Conservation (phyloP, 2,888 invertebrate genomes). For the Plebejus argus region DNA sequence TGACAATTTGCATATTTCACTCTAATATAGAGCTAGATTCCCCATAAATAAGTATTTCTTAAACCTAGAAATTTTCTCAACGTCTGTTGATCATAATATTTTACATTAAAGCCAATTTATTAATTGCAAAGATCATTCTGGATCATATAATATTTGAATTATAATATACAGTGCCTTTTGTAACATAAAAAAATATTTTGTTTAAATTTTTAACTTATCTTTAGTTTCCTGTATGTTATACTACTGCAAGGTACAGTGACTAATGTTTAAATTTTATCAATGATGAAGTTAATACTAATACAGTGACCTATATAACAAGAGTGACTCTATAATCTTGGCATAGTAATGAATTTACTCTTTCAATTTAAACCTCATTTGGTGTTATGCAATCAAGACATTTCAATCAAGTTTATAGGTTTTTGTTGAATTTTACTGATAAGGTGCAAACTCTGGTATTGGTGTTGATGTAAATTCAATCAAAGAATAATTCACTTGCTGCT, state of each 20-base stretch:
- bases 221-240: background rate
- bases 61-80: background rate
- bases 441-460: conserved; percentile 46
- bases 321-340: conserved; percentile 31
- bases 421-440: conserved; percentile 61
- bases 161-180: background rate
- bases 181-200: background rate
- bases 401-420: conserved; percentile 74
- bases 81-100: background rate
- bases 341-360: conserved; percentile 57
- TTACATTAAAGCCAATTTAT: background rate
- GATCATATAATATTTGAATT: background rate
- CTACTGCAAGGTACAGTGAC: background rate
- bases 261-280: background rate
- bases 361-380: conserved; percentile 62
- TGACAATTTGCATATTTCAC: background rate
- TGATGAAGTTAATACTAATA: background rate
- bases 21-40: background rate
- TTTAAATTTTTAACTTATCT: background rate
- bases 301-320: conserved; percentile 17
- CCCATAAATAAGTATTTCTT: background rate
- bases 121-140: background rate
- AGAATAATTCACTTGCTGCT: conserved; percentile 45
- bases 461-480: conserved; percentile 59
- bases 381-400: conserved; percentile 76